Conservation (phyloP, 2,113 vertebrate species). For the Azemiops feae region DNA sequence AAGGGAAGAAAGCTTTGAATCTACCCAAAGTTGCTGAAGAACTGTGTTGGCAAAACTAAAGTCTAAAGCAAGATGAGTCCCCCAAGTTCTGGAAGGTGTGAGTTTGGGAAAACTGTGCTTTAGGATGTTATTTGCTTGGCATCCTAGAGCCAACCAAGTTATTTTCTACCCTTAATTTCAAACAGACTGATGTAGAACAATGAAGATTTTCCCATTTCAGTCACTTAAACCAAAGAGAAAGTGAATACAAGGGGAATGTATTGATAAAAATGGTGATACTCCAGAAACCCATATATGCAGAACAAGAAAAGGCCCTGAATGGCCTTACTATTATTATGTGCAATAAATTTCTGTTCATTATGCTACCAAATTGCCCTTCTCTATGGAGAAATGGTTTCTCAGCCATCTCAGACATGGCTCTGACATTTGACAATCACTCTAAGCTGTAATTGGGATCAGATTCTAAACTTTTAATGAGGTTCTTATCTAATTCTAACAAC, state of each 20-base stretch:
- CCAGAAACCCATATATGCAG: background rate
- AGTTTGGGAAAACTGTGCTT: too few relatives aligned
- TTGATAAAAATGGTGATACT: background rate
- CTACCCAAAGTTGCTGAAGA: too few relatives aligned
- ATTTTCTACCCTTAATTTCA: background rate
- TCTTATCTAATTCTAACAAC: conserved; percentile 38
- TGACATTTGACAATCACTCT: conserved; percentile 40
- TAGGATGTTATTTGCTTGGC: background rate
- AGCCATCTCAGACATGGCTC: conserved; percentile 16
- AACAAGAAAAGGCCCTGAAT: background rate
- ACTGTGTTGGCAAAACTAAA: too few relatives aligned
- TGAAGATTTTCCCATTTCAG: background rate
- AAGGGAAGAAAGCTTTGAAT: too few relatives aligned
- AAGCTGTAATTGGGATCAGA: conserved; percentile 51
- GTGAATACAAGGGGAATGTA: background rate
- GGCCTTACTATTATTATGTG: background rate
- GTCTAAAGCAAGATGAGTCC: background rate
- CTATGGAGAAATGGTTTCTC: conserved; percentile 12
- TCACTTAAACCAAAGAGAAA: background rate
- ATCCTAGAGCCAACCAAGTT: background rate
- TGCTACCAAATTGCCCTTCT: background rate
- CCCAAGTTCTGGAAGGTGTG: background rate
- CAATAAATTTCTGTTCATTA: conserved; percentile 13
- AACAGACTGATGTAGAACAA: background rate
- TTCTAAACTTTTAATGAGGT: conserved; percentile 35